These are phyloP conservation scores for Ochlodes sylvanus DNA, from an alignment of 2,888 invertebrate genomes.

Conservation along the genomic window DNA sequence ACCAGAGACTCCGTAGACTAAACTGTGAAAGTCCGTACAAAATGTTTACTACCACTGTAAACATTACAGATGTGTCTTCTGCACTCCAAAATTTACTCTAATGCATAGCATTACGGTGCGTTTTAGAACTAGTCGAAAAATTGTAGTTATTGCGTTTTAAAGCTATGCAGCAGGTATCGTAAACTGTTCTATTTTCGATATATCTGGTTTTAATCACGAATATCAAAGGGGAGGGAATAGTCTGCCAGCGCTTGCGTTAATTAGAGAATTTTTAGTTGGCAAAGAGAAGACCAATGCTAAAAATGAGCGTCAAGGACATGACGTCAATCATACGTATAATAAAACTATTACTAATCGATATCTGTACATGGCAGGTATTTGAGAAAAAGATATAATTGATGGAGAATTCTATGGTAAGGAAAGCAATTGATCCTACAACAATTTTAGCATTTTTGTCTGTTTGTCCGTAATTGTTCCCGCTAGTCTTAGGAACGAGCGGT, in stretches of 20 bases:
- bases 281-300: not conserved
- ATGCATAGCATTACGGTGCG: not conserved
- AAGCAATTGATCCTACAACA: no score
- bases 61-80: conserved; percentile 12
- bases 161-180: conserved; percentile 41
- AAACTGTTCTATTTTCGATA: conserved; percentile 57
- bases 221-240: conserved; percentile 45
- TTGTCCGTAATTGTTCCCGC: no score
- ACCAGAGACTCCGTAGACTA: conserved; percentile 27
- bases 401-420: no score
- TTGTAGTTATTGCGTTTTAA: conserved; percentile 10
- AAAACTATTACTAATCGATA: no score
- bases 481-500: no score
- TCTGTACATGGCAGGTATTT: no score
- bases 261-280: conserved; percentile 44
- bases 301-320: not conserved
- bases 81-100: conserved; percentile 6
- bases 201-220: conserved; percentile 56
- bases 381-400: no score
- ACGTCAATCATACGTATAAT: not conserved
- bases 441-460: no score
- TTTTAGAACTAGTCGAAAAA: not conserved
- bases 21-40: conserved; percentile 24
- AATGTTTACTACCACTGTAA: conserved; percentile 33
- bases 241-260: conserved; percentile 44